These are phyloP conservation scores for Limnephilus auricula DNA, from an alignment of 2,888 invertebrate genomes.

Conservation along the genomic window DNA sequence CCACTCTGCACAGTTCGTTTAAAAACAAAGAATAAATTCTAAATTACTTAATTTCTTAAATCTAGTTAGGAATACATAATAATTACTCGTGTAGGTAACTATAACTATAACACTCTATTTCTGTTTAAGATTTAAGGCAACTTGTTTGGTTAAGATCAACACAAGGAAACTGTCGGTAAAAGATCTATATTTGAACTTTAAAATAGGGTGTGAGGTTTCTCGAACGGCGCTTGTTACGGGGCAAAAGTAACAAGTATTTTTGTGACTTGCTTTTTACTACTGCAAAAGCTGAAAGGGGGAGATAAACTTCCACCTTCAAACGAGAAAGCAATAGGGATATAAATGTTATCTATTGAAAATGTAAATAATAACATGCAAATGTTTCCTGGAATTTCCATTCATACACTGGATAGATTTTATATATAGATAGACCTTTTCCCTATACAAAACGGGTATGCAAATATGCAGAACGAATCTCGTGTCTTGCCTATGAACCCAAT, in stretches of 20 bases:
- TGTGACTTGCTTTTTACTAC: background rate
- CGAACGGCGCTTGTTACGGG: background rate
- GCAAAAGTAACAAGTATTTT: background rate
- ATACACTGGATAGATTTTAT: background rate
- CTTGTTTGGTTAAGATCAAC: background rate
- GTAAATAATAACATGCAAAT: background rate
- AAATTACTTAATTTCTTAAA: background rate
- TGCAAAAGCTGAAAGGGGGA: background rate
- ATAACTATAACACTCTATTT: background rate
- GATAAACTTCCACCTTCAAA: background rate
- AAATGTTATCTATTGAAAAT: background rate
- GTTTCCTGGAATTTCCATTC: background rate
- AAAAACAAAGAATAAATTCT: background rate
- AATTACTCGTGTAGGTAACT: background rate
- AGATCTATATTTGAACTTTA: background rate
- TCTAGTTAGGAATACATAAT: background rate
- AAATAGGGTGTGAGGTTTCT: background rate
- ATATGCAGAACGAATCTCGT: slow-evolving; percentile 16
- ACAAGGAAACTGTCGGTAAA: background rate
- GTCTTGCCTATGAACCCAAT: background rate
- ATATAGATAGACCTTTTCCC: too few species aligned
- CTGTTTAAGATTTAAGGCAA: background rate
- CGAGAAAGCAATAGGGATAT: background rate
- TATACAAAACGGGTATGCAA: slow-evolving; percentile 35
- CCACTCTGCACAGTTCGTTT: background rate